These are phyloP conservation scores for Limonius californicus DNA, from an alignment of 1,140 invertebrate genomes.

Conservation along the genomic window DNA sequence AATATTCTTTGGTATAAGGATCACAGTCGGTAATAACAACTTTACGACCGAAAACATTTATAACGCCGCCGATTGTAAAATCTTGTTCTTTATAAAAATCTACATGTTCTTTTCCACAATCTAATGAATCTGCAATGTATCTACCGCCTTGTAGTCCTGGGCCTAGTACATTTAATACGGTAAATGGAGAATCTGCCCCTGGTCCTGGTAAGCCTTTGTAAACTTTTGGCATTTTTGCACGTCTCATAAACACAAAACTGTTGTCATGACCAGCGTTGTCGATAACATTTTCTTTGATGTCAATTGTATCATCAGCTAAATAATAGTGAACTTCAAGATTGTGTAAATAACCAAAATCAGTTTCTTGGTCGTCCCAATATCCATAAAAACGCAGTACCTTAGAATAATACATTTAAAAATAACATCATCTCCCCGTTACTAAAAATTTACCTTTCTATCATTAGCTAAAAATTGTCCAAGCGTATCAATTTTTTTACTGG, in stretches of 20 bases:
- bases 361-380: constrained; percentile 84
- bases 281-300: constrained; percentile 73
- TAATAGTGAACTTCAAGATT: constrained; percentile 77
- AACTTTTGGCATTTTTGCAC: constrained; percentile 76
- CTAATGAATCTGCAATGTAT: constrained; percentile 58
- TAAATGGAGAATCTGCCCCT: constrained; percentile 56
- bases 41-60: constrained; percentile 76
- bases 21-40: constrained; percentile 83
- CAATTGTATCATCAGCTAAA: constrained; percentile 83
- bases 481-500: constrained; percentile 50
- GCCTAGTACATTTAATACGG: constrained; percentile 70
- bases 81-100: constrained; percentile 70
- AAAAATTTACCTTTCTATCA: constrained; percentile 61
- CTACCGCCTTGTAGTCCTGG: constrained; percentile 54
- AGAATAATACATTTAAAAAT: background rate
- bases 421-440: background rate
- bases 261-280: constrained; percentile 66
- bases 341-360: constrained; percentile 68
- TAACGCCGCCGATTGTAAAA: constrained; percentile 71
- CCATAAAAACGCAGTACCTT: constrained; percentile 73
- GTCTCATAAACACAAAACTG: constrained; percentile 66
- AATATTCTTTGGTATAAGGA: constrained; percentile 83
- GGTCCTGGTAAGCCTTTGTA: constrained; percentile 52
- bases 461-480: constrained; percentile 72
- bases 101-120: constrained; percentile 48